These are phyloP conservation scores for Lucilia sericata DNA, from an alignment of 1,140 invertebrate species.

Conservation along the genomic window DNA sequence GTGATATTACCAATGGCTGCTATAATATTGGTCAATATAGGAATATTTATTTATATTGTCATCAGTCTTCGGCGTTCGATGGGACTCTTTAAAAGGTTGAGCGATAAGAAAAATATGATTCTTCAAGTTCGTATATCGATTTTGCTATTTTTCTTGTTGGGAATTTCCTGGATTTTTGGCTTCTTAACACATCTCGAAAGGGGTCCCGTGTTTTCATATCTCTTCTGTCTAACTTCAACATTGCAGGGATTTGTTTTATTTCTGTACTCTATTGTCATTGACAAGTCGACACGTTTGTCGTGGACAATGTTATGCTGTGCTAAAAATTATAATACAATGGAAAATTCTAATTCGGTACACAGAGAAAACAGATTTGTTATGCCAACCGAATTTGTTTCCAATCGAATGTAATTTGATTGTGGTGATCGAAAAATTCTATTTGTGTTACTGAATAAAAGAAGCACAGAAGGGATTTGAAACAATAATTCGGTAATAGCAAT, in stretches of 20 bases:
- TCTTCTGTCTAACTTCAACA: constrained; percentile 14
- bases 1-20: neutral
- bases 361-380: too few relatives aligned
- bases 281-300: neutral
- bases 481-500: too few relatives aligned
- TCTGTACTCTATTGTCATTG: constrained; percentile 15
- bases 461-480: too few relatives aligned
- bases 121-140: neutral
- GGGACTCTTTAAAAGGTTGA: too few relatives aligned
- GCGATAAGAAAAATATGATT: neutral
- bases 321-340: neutral
- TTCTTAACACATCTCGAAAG: neutral
- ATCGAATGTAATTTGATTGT: too few relatives aligned
- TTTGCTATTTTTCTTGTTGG: neutral
- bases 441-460: too few relatives aligned
- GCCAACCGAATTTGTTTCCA: too few relatives aligned
- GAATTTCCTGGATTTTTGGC: constrained; percentile 20
- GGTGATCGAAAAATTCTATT: too few relatives aligned
- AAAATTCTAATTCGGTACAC: too few relatives aligned
- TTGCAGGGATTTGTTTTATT: constrained; percentile 11
- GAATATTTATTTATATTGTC: neutral
- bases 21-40: neutral
- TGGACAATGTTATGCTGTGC: neutral
- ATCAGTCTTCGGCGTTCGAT: neutral
- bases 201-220: neutral